These are phyloP conservation scores for Cladopsammia gracilis DNA, from an alignment of 64 coral and sea anemone genomes.

Conservation along the genomic window DNA sequence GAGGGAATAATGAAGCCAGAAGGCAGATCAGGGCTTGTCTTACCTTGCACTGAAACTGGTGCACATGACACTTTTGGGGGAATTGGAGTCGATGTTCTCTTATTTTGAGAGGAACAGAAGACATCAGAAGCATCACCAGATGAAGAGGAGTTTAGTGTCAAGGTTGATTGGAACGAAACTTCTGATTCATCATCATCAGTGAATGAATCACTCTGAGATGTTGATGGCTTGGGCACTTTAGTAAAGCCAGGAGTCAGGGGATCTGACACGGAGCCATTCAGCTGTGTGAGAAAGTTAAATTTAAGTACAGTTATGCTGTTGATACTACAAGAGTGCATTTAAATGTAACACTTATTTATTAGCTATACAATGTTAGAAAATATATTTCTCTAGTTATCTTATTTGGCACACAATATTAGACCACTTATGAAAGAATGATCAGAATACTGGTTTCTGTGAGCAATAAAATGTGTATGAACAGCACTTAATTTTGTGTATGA, in stretches of 20 bases:
- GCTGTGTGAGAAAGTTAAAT: too few species aligned
- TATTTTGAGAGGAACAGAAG: background rate
- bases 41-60: background rate
- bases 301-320: too few species aligned
- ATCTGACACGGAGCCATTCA: conserved; percentile 11
- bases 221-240: background rate
- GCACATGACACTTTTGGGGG: background rate
- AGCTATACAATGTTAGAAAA: too few species aligned
- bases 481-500: too few species aligned
- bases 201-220: background rate
- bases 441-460: too few species aligned
- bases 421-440: too few species aligned
- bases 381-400: too few species aligned
- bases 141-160: background rate
- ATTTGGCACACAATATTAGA: too few species aligned
- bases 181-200: conserved; percentile 3
- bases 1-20: conserved; percentile 26
- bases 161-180: background rate
- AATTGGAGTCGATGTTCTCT: background rate
- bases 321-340: too few species aligned
- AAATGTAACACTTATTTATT: too few species aligned
- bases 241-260: background rate
- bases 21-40: background rate
- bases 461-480: too few species aligned
- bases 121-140: background rate